phyloP scores from a whole-genome alignment of 1,140 invertebrate species.

The Homalodisca vitripennis region DNA sequence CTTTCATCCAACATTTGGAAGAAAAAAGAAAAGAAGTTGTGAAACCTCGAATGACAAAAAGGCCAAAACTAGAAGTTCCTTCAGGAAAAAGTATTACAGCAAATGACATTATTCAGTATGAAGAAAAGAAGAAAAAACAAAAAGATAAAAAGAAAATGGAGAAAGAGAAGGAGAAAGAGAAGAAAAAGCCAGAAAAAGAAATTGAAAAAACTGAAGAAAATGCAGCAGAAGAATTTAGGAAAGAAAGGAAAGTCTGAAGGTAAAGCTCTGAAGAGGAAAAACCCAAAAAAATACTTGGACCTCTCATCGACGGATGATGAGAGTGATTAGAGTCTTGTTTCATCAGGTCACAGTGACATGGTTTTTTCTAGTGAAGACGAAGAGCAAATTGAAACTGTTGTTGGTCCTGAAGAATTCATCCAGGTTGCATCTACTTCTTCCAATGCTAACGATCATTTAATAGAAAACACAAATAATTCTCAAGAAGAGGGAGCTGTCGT shows the following conservation, averaged over 20 bases:
- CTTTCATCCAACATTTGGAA: no score
- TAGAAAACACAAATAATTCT: not conserved
- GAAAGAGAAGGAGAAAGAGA: not conserved
- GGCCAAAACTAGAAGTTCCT: no score
- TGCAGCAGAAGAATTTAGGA: not conserved
- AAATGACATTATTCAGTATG: no score
- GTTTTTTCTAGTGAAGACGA: not conserved
- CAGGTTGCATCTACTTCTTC: not conserved
- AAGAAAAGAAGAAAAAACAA: not conserved
- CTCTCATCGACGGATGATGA: no score
- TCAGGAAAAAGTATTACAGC: no score
- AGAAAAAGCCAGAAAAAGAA: not conserved
- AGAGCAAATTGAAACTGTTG: not conserved
- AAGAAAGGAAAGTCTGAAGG: not conserved
- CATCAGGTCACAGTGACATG: not conserved
- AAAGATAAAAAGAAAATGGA: not conserved
- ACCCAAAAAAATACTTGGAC: not conserved
- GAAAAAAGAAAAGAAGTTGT: no score
- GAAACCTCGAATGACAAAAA: no score
- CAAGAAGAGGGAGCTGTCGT: slow-evolving; percentile 12
- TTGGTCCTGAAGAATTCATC: not conserved
- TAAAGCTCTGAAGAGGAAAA: not conserved
- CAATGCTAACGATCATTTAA: not conserved
- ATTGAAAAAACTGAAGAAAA: not conserved
- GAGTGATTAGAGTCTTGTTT: not conserved